A percentile compares a stretch with the other conserved stretches of the same genome.
Conservation (phyloP, 2,888 invertebrate genomes). For the Opisthograptis luteolata region DNA sequence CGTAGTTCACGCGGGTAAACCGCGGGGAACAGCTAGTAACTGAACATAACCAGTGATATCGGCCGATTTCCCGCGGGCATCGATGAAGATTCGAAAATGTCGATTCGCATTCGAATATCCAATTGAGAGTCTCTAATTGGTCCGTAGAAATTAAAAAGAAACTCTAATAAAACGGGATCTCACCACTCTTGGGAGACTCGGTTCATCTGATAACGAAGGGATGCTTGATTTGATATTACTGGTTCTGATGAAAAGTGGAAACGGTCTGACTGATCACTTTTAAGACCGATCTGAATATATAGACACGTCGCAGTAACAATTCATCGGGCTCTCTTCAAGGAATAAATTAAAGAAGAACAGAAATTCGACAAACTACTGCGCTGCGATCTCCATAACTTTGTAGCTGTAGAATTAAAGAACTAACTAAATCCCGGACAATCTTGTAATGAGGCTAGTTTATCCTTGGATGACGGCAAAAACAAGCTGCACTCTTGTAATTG, state of each 20-base stretch:
- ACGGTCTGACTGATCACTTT: no score
- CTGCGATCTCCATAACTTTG: conserved; percentile 5
- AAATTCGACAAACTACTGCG: conserved; percentile 1
- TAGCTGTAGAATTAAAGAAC: no score
- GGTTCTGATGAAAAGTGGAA: conserved; percentile 3
- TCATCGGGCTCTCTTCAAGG: not conserved
- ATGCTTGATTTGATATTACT: not conserved
- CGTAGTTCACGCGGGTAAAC: no score
- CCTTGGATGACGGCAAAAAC: not conserved
- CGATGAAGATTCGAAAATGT: conserved; percentile 57
- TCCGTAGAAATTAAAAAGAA: conserved; percentile 38
- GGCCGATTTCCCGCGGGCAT: conserved; percentile 55
- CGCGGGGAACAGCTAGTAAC: no score
- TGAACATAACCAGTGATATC: conserved; percentile 36
- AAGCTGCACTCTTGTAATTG: no score
- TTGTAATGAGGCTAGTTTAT: not conserved
- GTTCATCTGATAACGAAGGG: not conserved
- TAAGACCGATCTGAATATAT: no score
- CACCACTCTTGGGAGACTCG: conserved; percentile 9
- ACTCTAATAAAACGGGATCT: conserved; percentile 28
- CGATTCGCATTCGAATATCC: conserved; percentile 52
- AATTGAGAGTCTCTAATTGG: conserved; percentile 50
- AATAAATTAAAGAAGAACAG: conserved; percentile 16
- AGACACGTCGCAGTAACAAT: no score
- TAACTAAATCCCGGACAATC: conserved; percentile 6